Evolutionary conservation across 2,888 invertebrate species (phyloP).

Genomic region (Machimus atricapillus): DNA sequence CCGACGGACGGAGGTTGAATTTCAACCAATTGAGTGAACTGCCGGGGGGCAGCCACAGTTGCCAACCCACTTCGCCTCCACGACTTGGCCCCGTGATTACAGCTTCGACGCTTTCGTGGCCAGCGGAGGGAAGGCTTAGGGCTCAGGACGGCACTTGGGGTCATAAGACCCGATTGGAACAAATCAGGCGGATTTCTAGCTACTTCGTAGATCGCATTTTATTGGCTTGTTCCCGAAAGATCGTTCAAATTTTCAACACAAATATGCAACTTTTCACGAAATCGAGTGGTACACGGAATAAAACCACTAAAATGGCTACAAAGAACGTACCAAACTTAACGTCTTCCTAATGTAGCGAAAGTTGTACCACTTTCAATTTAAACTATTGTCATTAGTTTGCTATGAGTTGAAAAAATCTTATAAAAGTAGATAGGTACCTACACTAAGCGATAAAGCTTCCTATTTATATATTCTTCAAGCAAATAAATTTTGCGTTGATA

Average conservation of each 20-base stretch:
- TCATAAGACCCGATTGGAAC: neutral
- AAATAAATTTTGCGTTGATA: too few species aligned
- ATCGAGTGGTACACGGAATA: too few species aligned
- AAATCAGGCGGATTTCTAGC: neutral
- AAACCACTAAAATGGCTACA: too few species aligned
- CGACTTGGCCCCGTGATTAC: slow-evolving; percentile 18
- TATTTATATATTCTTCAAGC: too few species aligned
- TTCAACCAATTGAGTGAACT: slow-evolving; percentile 34
- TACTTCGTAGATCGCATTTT: neutral
- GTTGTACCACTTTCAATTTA: too few species aligned
- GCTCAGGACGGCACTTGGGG: neutral
- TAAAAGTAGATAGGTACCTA: too few species aligned
- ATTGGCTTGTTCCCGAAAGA: neutral
- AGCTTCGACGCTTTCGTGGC: neutral
- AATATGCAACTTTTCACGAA: too few species aligned
- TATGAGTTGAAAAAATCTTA: too few species aligned
- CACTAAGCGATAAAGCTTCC: too few species aligned
- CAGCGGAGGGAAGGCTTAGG: neutral
- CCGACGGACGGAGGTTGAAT: neutral
- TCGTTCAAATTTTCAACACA: neutral
- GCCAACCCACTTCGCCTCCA: slow-evolving; percentile 13
- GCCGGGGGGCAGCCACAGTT: neutral
- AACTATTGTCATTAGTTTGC: too few species aligned
- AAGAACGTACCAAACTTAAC: too few species aligned
- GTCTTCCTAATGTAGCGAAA: too few species aligned